These are phyloP conservation scores for Dermatophagoides farinae DNA, from an alignment of 1,140 invertebrate genomes.

Conservation along the genomic window DNA sequence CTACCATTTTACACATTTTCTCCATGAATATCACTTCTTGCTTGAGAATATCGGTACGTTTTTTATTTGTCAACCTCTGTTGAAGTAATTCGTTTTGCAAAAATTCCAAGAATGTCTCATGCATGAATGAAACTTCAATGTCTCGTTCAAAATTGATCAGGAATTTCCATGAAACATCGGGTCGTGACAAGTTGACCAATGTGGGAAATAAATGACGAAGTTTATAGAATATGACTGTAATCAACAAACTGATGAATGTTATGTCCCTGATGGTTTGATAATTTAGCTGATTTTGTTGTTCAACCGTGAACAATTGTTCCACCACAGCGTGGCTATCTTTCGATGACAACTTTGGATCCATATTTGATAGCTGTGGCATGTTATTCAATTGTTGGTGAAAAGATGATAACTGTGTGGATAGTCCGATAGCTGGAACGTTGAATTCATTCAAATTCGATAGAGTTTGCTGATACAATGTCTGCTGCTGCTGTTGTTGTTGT, in stretches of 20 bases:
- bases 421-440: neutral
- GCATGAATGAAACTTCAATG: neutral
- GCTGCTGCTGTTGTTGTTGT: neutral
- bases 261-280: neutral
- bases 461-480: neutral
- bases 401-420: neutral
- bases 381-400: neutral
- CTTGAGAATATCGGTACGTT: neutral
- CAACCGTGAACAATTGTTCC: no score
- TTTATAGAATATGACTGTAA: neutral
- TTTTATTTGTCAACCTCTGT: neutral
- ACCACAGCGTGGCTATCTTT: no score
- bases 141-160: neutral
- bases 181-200: neutral
- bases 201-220: neutral
- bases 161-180: neutral
- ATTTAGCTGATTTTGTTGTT: neutral
- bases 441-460: neutral
- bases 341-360: neutral
- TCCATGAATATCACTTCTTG: neutral
- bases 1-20: neutral
- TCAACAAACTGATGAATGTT: neutral
- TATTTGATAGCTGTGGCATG: neutral
- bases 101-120: slow-evolving; percentile 1
- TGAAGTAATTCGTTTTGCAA: neutral